Evolutionary conservation across 2,888 invertebrate genomes (phyloP).

Genomic region (Sepiola atlantica): DNA sequence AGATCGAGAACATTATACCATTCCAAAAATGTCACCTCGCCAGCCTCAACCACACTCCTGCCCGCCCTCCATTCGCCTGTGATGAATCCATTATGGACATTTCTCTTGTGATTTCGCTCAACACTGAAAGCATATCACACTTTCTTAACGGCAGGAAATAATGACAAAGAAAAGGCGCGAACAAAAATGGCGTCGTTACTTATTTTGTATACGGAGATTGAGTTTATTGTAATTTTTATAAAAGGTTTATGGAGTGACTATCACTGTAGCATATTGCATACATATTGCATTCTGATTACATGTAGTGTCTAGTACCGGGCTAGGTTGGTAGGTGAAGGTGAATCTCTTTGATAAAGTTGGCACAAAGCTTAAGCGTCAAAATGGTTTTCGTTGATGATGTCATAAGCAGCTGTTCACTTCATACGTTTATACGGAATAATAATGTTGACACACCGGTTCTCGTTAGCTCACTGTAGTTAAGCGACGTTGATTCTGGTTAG

Average conservation of each 20-base stretch:
- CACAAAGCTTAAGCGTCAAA: not conserved
- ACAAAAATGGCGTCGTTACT: not conserved
- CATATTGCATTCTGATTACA: not conserved
- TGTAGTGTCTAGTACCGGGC: too few relatives aligned
- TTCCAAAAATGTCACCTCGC: not conserved
- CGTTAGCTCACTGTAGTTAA: not conserved
- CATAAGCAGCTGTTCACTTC: not conserved
- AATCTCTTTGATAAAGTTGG: not conserved
- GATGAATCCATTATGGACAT: not conserved
- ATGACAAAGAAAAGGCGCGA: not conserved
- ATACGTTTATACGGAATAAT: not conserved
- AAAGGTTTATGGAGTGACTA: not conserved
- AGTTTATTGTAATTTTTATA: not conserved
- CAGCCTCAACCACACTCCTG: too few relatives aligned
- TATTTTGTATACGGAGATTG: not conserved
- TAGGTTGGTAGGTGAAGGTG: too few relatives aligned
- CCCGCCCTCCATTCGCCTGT: not conserved
- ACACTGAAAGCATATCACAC: not conserved
- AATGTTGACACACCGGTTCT: not conserved
- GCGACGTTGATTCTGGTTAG: too few relatives aligned
- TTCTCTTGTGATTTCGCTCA: not conserved
- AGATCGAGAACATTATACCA: not conserved
- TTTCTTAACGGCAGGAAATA: not conserved
- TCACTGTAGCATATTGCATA: not conserved
- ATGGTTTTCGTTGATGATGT: not conserved